Conservation (phyloP, 2,797 vertebrate genomes). For the Phrynocephalus forsythii region DNA sequence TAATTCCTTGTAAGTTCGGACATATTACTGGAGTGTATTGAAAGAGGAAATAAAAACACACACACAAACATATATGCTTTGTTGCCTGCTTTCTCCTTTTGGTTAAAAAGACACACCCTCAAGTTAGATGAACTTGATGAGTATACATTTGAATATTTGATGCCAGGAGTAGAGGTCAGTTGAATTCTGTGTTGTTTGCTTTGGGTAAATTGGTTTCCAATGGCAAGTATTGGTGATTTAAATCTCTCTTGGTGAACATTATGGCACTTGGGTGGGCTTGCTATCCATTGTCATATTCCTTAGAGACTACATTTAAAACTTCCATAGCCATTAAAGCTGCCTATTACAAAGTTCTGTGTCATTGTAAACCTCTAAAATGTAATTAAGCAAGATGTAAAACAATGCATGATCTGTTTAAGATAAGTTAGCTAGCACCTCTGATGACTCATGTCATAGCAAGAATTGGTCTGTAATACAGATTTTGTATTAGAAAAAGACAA, state of each 20-base stretch:
- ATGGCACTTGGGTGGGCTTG: neutral
- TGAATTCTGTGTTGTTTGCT: neutral
- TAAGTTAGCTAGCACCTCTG: neutral
- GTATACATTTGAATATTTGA: neutral
- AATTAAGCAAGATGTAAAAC: neutral
- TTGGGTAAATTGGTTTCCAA: neutral
- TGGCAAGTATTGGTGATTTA: neutral
- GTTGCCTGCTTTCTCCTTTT: slow-evolving; percentile 34
- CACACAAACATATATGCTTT: slow-evolving; percentile 34
- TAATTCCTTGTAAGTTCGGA: slow-evolving; percentile 6
- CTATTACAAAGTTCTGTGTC: neutral
- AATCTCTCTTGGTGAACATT: neutral
- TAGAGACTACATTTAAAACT: slow-evolving; percentile 1
- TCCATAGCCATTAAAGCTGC: neutral
- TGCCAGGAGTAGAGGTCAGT: neutral
- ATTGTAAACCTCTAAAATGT: neutral
- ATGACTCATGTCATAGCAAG: neutral
- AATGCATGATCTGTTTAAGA: neutral
- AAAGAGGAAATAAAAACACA: slow-evolving; percentile 35
- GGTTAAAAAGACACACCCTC: slow-evolving; percentile 3
- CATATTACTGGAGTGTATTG: slow-evolving; percentile 31
- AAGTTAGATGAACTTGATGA: neutral
- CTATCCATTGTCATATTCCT: neutral
- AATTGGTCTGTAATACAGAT: neutral
- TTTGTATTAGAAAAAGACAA: neutral